phyloP scores from a whole-genome alignment of 2,888 invertebrate genomes.

The Acheta domesticus region DNA sequence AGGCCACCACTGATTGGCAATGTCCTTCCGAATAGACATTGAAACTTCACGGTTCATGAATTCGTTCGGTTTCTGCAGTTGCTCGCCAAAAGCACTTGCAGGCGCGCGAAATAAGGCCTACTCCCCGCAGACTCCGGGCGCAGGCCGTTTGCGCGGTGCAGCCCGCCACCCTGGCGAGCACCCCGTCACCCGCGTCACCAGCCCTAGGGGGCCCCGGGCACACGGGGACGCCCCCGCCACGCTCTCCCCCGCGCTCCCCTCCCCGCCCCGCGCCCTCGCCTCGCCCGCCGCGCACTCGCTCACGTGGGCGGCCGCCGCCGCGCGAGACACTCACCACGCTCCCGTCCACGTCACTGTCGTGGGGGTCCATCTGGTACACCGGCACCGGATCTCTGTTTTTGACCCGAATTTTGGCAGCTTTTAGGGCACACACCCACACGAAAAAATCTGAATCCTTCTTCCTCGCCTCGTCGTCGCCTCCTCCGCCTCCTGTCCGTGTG shows the following conservation, averaged over 20 bases:
- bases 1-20: too few species aligned
- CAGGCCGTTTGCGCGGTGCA: too few species aligned
- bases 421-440: slow-evolving; percentile 34
- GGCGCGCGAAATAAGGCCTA: too few species aligned
- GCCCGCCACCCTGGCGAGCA: neutral
- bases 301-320: neutral
- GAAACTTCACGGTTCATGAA: too few species aligned
- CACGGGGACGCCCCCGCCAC: neutral
- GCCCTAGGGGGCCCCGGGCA: neutral
- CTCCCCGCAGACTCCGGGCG: too few species aligned
- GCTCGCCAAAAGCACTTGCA: too few species aligned
- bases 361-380: slow-evolving; percentile 75
- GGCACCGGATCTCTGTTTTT: slow-evolving; percentile 84
- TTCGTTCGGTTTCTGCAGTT: too few species aligned
- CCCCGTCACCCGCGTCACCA: neutral
- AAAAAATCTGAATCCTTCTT: neutral
- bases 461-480: neutral
- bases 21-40: too few species aligned
- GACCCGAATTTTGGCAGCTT: slow-evolving; percentile 77
- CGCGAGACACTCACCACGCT: slow-evolving; percentile 64
- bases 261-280: neutral
- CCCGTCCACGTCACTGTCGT: slow-evolving; percentile 72
- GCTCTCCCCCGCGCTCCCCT: neutral
- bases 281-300: neutral
- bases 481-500: neutral